Evolutionary conservation across 2,797 vertebrate genomes (phyloP), one percentile per base, ranked within the genome.

Genomic region (Thunnus albacares): DNA sequence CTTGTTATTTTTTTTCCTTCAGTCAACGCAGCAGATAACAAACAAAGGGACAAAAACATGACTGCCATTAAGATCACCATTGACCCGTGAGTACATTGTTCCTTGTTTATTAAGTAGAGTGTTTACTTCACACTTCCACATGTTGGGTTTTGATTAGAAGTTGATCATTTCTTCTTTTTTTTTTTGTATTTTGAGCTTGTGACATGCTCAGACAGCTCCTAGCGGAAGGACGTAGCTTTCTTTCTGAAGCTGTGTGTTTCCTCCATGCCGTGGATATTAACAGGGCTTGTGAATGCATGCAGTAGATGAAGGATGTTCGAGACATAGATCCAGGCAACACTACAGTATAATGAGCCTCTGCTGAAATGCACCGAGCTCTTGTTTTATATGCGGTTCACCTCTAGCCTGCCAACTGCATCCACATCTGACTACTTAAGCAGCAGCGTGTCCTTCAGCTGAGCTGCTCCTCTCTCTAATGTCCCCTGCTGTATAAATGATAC

Each of bases 21-120:
- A 99, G 98, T 99, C 75, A 99, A 99, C 77, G 98, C 98, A 77
- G 98, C 98, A 73, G 98, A 99, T 93, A 99, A 99, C 95, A 99
- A 99, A 87, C 98, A 99, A 90, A 96, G 98, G 83, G 98, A 99
- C 95, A 99, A 99, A 95, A 97, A 97, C 93, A 99, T 99, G 98
- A 95, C 95, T 33, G 94, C 94, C 91, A 99, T 99, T 86, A 99
- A 99, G 96, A 97, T 99, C 95, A 97, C 95, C 91, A 97, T 99
- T 85, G 98, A 99, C 92, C 96, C 97, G 98, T 99, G 94, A 98
- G 98, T 98, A 84, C 71, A 61, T 2, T 26, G 5, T 38, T 53
- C 67, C 1, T 20, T n/a, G 0, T 9, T 33, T 5, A 18, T 13
- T 12, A 18, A 12, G 20, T 0, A 60, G 3, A n/a, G 11, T 10